These are phyloP conservation scores for Dryococelus australis DNA, from an alignment of 2,888 invertebrate genomes.

Conservation along the genomic window DNA sequence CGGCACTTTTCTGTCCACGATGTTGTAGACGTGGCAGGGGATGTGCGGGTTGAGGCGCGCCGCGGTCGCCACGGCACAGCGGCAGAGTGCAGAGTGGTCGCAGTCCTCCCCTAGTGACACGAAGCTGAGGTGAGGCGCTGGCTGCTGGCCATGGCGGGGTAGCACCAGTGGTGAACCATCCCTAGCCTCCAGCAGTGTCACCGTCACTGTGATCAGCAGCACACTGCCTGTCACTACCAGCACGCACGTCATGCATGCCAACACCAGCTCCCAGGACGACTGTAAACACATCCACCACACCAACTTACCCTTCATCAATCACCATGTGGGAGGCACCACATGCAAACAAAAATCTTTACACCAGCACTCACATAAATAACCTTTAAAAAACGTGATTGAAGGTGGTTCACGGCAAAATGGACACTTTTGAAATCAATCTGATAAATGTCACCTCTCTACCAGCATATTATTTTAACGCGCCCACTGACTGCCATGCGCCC, in stretches of 20 bases:
- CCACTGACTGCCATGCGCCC: too few relatives aligned
- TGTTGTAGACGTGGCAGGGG: conserved; percentile 24
- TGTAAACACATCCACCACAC: neutral
- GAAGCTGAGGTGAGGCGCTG: conserved; percentile 34
- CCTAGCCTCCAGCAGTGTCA: neutral
- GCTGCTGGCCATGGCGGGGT: conserved; percentile 7
- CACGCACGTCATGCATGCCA: neutral
- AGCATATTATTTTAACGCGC: too few relatives aligned
- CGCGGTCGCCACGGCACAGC: neutral
- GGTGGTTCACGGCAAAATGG: too few relatives aligned
- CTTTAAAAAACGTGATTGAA: too few relatives aligned
- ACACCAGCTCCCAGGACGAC: neutral
- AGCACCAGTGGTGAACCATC: neutral
- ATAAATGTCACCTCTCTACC: too few relatives aligned
- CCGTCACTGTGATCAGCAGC: neutral
- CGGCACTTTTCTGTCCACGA: neutral
- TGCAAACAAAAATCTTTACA: too few relatives aligned
- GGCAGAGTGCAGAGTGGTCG: neutral
- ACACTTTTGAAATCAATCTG: too few relatives aligned
- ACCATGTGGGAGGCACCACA: too few relatives aligned
- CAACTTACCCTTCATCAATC: too few relatives aligned
- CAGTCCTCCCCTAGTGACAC: conserved; percentile 20
- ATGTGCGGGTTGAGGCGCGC: neutral
- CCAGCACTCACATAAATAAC: too few relatives aligned
- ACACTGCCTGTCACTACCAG: neutral